Percentiles rank a stretch among this genome's conserved stretches.
phyloP scores from a whole-genome alignment of 2,113 vertebrate genomes.

The Merops nubicus region DNA sequence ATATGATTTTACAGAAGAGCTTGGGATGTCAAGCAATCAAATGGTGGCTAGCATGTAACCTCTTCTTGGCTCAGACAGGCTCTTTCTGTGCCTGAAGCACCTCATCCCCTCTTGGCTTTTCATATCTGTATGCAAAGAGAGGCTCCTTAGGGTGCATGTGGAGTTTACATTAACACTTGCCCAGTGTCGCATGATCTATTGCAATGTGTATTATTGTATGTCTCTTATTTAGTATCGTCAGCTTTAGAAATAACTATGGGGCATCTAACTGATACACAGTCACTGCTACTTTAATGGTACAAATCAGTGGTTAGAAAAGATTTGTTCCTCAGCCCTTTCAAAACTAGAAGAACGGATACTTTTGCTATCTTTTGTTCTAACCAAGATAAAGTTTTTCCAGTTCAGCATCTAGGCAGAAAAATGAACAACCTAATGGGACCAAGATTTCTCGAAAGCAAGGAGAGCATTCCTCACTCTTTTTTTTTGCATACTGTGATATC shows the following conservation, averaged over 20 bases:
- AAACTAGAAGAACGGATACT: neutral
- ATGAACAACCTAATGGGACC: conserved; percentile 32
- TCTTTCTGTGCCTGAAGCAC: neutral
- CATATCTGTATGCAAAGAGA: neutral
- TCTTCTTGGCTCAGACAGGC: neutral
- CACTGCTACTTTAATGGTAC: neutral
- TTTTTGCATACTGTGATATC: conserved; percentile 20
- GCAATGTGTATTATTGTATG: neutral
- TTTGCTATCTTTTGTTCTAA: conserved; percentile 16
- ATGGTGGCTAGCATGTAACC: neutral
- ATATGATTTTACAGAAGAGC: neutral
- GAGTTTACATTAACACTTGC: neutral
- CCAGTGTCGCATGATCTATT: neutral
- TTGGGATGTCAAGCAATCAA: neutral
- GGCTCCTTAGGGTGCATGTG: accelerated
- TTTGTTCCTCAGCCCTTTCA: conserved; percentile 1
- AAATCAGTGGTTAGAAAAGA: neutral
- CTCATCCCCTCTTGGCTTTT: neutral
- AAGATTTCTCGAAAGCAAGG: conserved; percentile 44
- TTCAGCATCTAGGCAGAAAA: conserved; percentile 57
- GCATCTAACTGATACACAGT: neutral
- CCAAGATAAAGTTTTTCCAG: neutral
- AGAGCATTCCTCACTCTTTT: conserved; percentile 61
- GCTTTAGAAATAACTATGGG: neutral
- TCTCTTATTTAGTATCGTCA: neutral